Evolutionary conservation across 2,113 vertebrate species (phyloP).

Genomic region (Lampris megalopsis): DNA sequence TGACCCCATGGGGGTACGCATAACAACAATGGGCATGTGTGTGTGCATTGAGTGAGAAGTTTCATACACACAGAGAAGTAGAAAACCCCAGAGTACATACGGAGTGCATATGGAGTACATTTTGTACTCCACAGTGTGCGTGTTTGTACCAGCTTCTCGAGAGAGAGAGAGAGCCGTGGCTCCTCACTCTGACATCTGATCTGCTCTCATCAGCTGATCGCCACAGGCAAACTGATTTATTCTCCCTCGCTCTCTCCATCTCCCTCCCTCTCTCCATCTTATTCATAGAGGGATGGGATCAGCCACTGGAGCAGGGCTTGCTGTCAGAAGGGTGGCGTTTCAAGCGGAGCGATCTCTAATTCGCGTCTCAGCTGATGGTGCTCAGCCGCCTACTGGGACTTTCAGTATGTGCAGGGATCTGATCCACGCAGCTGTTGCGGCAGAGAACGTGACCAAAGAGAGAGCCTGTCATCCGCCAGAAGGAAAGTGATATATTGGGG

Average conservation of each 20-base stretch:
- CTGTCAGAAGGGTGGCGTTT: neutral
- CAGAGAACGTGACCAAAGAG: constrained; percentile 35
- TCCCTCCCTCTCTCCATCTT: neutral
- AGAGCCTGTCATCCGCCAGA: constrained; percentile 23
- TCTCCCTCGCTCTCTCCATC: neutral
- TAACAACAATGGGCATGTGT: too few relatives aligned
- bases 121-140: too few relatives aligned
- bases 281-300: too few relatives aligned
- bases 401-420: constrained; percentile 9
- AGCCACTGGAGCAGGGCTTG: too few relatives aligned
- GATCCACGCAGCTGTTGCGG: constrained; percentile 31
- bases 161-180: neutral
- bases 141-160: too few relatives aligned
- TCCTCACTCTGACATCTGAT: neutral
- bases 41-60: too few relatives aligned
- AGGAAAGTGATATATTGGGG: neutral
- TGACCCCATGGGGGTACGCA: too few relatives aligned
- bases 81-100: too few relatives aligned
- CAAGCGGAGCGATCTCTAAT: constrained; percentile 44
- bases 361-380: constrained; percentile 35
- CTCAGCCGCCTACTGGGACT: constrained; percentile 22
- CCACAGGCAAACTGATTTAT: neutral
- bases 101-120: too few relatives aligned
- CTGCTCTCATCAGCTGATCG: neutral
- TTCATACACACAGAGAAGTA: too few relatives aligned